Evolutionary conservation across 2,888 invertebrate genomes (phyloP), one percentile per base, ranked within the genome.

Genomic region (Zootermopsis nevadensis): DNA sequence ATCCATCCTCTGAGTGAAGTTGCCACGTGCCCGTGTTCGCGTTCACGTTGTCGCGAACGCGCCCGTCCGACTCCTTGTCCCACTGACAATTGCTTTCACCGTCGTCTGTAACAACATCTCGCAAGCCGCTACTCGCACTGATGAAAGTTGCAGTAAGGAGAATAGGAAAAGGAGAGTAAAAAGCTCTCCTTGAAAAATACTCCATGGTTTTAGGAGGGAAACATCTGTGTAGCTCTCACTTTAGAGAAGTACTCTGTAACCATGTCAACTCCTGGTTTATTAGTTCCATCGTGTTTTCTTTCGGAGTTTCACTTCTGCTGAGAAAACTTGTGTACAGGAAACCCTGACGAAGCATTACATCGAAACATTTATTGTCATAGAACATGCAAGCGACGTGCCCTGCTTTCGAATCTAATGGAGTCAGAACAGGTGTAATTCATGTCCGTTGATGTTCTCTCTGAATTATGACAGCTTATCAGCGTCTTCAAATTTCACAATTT

Each of bases 81-180:
- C 42, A 55, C 81, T 72, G 55, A 74, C 74, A 74, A 42, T 67
- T 67, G 60, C 82, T 82, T 67, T 82, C 82, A 76, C 77, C 77
- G 82, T 77, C 82, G 79, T 82, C 82, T 67, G 69, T 38, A 30
- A n/a, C 77, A 53, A 53, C 72, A 77, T 77, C 76, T 77, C 35
- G 10, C 30, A 10, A 27, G 24, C 19, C 38, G 30, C n/a, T 0
- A 53, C 53, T 67, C 31, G 79, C 35, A 79, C 12, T n/a, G 80
- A 80, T 80, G 80, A 80, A 66, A 80, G 80, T 77, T 82, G 77
- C 60, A 35, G 66, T 30, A 67, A 3, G 27, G 15, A 1, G 60
- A 27, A 27, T 48, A 77, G 67, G 82, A 67, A 77, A 30, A 82
- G 77, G 76, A 77, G 76, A 76, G 31, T 55, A 27, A 0, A 15